Evolutionary conservation across 2,797 vertebrate genomes (phyloP), one percentile per base, ranked within the genome.

Genomic region (Saxicola maurus): DNA sequence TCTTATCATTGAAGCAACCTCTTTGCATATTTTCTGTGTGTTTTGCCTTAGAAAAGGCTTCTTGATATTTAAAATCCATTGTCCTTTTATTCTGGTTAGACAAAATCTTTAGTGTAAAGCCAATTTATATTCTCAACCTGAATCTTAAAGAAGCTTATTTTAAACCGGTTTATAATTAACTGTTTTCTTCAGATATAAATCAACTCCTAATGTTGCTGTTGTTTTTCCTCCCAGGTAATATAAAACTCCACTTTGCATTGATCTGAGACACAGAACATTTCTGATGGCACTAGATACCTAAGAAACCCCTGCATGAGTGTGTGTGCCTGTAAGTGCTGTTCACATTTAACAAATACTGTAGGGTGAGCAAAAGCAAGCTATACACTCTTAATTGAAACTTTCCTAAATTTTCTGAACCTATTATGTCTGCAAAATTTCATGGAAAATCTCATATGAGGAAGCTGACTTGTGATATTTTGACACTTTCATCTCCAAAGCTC

Each of bases 391-490:
- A 81, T 2, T 78, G 53, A 35, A 86, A 52, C 4, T 62, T 94
- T 78, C 3, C 23, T 69, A 66, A 87, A 69, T n/a, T 83, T 88
- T 11, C 24, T 86, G 40, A 90, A 91, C 13, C 6, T 57, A 49
- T 72, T 53, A n/a, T 53, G 66, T 83, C 74, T 89, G 92, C 56
- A 81, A 72, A 89, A 79, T 84, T 91, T 87, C 3, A 45, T 73
- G 38, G 82, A 72, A 89, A 94, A 87, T 79, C 60, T 89, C 48
- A 17, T 76, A 66, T 37, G 40, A 91, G 52, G 73, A 81, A 91
- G 80, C 59, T 81, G 87, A 95, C 37, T 81, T 1, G 4, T 86
- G 31, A 30, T 75, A 64, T 86, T 91, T 87, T 90, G 90, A 52
- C 79, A 60, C 82, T 93, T 92, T 85, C 62, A 62, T 89, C 59